These are phyloP conservation scores for Pilophorus perplexus DNA, from an alignment of 2,888 invertebrate genomes.

Conservation along the genomic window DNA sequence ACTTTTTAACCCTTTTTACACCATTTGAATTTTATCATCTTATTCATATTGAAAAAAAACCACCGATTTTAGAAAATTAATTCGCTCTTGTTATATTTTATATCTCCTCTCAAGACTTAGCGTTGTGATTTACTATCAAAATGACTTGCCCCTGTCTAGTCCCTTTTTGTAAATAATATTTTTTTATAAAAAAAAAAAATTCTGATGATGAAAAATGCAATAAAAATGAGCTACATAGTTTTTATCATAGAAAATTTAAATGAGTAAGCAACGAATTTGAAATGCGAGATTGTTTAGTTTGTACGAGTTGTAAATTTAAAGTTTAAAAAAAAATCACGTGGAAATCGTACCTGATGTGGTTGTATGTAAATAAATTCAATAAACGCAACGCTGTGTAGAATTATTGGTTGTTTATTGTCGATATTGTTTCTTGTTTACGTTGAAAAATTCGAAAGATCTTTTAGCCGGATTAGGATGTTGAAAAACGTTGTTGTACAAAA, in stretches of 20 bases:
- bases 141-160: conserved; percentile 40
- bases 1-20: no score
- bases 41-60: conserved; percentile 23
- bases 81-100: conserved; percentile 19
- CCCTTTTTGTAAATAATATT: conserved; percentile 18
- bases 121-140: conserved; percentile 35
- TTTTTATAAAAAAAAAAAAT: conserved; percentile 4
- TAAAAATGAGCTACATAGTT: conserved; percentile 3
- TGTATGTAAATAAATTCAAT: conserved; percentile 2
- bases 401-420: no score
- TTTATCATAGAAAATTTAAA: conserved; percentile 11
- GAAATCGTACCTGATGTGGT: conserved; percentile 23
- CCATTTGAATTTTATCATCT: no score
- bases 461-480: no score
- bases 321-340: neutral
- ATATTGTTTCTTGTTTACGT: no score
- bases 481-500: no score
- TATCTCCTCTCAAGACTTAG: conserved; percentile 24
- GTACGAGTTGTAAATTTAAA: neutral
- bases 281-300: no score
- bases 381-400: no score
- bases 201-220: neutral
- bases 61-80: conserved; percentile 18
- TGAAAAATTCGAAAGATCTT: no score
- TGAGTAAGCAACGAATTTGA: conserved; percentile 6